These are phyloP conservation scores for Myotis vivesi DNA, from an alignment of 2,797 vertebrate species.

Conservation along the genomic window DNA sequence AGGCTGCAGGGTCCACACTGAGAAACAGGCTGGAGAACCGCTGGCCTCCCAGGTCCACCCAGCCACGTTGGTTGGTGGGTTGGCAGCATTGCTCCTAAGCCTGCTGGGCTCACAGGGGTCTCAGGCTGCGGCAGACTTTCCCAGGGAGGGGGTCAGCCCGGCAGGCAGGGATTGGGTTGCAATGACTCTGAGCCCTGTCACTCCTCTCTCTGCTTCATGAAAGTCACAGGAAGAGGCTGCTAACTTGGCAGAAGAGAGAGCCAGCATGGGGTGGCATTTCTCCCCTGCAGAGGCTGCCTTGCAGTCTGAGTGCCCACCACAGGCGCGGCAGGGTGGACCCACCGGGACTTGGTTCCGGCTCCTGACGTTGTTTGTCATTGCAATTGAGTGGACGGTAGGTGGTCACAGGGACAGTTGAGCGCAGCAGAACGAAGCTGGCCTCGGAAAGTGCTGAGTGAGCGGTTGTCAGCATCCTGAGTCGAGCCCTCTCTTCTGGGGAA, in stretches of 20 bases:
- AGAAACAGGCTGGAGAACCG: neutral
- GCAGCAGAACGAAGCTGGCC: neutral
- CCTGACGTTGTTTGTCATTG: neutral
- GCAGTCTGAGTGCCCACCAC: neutral
- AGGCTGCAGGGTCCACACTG: neutral
- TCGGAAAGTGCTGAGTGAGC: neutral
- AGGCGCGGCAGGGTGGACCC: neutral
- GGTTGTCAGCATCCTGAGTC: neutral
- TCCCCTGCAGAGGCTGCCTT: neutral
- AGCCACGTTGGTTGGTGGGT: neutral
- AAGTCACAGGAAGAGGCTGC: neutral
- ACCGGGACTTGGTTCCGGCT: rapidly evolving
- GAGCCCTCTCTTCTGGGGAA: neutral
- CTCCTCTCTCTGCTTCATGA: neutral
- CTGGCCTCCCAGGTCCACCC: neutral
- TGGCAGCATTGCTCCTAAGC: neutral
- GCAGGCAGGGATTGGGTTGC: neutral
- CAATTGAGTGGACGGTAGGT: neutral
- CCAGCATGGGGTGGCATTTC: too few relatives aligned
- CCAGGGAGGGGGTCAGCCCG: too few relatives aligned
- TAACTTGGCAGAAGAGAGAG: neutral
- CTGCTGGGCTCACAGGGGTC: neutral
- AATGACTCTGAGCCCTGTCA: too few relatives aligned
- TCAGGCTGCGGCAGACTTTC: neutral
- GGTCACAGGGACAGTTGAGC: neutral